Base-by-base conservation (phyloP, 1,140 invertebrate genomes). In the Probaryconus sp. region DNA sequence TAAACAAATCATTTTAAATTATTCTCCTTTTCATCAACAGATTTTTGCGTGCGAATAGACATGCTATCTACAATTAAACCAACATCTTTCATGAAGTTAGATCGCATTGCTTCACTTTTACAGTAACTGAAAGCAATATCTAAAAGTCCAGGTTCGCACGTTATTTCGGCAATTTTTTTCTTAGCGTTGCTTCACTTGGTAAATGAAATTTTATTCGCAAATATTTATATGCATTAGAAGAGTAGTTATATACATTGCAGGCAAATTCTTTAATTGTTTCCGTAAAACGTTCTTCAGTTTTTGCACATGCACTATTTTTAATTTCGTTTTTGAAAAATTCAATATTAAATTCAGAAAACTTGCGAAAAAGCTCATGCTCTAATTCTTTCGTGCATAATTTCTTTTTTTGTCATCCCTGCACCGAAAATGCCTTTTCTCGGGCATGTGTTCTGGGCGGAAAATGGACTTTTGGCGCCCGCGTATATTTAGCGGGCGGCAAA, bases 51-150 rank as follows among this genome's bases (percentile, higher is more conserved):
- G 3, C 35, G 28, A 11, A 67, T 67, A 0, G 63, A 67, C 63
- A 67, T 67, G 0, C 50, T 24, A 48, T 67, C 63, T 3, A 56
- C 4, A 7, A 67, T 48, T 38, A 67, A 47, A 4, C 0, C 51
- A 42, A 67, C 51, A 35, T 65, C n/a, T 56, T 40, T 47, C n/a
- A 65, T 6, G 55, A 10, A 67, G 33, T 40, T 42, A 24, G 13
- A 50, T 11, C 20, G n/a, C 1, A 13, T 3, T 1, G 24, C 1
- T 14, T 48, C 43, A 42, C 48, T 48, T 31, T 47, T 45, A 2
- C 55, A 5, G 17, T 38, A 65, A 5, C n/a, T 5, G n/a, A 65
- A 65, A 47, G 48, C 50, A 3, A 11, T 6, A 38, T 55, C 40
- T 10, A 55, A 7, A 48, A 65, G 55, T 5, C 61, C 50, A n/a